Base-by-base conservation (phyloP, 2,888 invertebrate genomes). In the Plagodis dolabraria region DNA sequence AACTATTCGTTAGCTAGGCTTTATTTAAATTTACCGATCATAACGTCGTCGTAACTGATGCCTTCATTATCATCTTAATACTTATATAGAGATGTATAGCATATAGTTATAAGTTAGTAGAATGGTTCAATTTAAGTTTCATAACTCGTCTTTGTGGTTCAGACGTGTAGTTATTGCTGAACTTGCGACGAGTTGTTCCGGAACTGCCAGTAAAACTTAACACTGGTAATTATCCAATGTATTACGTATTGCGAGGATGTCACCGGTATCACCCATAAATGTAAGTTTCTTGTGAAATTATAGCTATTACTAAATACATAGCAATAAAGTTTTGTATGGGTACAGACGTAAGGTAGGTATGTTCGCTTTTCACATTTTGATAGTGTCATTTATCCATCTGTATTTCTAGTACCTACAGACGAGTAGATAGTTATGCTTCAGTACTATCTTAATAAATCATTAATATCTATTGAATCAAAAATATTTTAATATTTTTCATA, bases 61-160 rank as follows among this genome's bases (percentile, higher is more conserved):
- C 38, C 38, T 8, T 8, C 38, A 38, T 38, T 38, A 38, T 5
- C 0, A 22, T 2, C 22, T 38, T 38, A n/a, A 11, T 11, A 43
- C 5, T 5, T 11, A 43, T 11, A 11, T 55, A 35, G 11, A 55
- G 53, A 53, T 60, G 45, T 47, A 54, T 57, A 55, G n/a, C n/a
- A n/a, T n/a, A n/a, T n/a, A n/a, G n/a, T n/a, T n/a, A 57, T 38
- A n/a, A 50, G 40, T 50, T 44, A 47, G 48, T 46, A 50, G 43
- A 53, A 12, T 57, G 55, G 60, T 62, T 64, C 54, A 47, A 57
- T 65, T 57, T 46, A 54, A 57, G 54, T 57, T 56, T 53, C 52
- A 55, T 58, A 63, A 54, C 46, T 38, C 50, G 38, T 44, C 49
- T 22, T 56, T 57, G 53, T 63, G 52, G 58, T 36, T 57, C 49